phyloP scores from a whole-genome alignment of 2,797 vertebrate species.

The Sebastes melanostomus region DNA sequence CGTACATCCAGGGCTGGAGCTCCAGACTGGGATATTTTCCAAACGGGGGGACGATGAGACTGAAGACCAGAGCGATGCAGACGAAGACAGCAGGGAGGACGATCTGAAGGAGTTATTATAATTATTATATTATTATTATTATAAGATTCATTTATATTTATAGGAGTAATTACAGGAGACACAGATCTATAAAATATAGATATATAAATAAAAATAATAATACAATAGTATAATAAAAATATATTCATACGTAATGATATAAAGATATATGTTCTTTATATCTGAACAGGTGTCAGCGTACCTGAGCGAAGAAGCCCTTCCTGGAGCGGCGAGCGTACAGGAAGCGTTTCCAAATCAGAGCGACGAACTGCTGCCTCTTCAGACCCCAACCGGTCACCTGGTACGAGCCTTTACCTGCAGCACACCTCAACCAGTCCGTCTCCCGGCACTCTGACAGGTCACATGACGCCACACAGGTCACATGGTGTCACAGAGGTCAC shows the following conservation, averaged over 20 bases:
- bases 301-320: constrained; percentile 98
- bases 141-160: too few species aligned
- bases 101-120: constrained; percentile 81
- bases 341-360: constrained; percentile 94
- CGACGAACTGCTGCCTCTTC: constrained; percentile 91
- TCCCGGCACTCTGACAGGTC: constrained; percentile 86
- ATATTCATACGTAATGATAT: not conserved
- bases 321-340: constrained; percentile 93
- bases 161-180: not conserved
- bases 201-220: too few species aligned
- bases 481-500: not conserved
- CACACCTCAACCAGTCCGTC: constrained; percentile 88
- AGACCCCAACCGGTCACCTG: constrained; percentile 92
- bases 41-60: constrained; percentile 95
- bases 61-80: constrained; percentile 96
- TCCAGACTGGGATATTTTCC: constrained; percentile 95
- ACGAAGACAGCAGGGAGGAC: constrained; percentile 96
- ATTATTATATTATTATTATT: too few species aligned
- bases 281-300: constrained; percentile 44
- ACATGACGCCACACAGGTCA: not conserved
- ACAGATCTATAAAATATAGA: not conserved
- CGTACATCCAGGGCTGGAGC: constrained; percentile 97
- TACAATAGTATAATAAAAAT: too few species aligned
- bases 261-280: not conserved
- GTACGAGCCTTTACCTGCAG: constrained; percentile 92